These are phyloP conservation scores for Achroia grisella DNA, from an alignment of 1,140 invertebrate species.

Conservation along the genomic window DNA sequence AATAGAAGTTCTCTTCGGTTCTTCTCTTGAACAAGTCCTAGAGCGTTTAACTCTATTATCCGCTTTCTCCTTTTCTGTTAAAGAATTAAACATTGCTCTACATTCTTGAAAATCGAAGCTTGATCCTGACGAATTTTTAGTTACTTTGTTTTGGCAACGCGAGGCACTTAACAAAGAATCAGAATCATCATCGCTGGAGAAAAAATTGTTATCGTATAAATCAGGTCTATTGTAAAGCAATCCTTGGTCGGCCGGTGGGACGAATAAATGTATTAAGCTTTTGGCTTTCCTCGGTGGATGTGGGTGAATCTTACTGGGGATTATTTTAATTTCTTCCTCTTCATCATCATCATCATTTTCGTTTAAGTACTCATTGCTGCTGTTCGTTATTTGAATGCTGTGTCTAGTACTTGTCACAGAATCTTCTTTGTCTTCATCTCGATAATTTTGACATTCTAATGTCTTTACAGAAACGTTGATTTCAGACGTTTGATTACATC, in stretches of 20 bases:
- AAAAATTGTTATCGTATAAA: slow-evolving; percentile 78
- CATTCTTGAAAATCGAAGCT: slow-evolving; percentile 65
- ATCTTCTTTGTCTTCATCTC: slow-evolving; percentile 62
- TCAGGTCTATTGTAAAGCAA: slow-evolving; percentile 73
- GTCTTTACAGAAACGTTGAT: slow-evolving; percentile 44
- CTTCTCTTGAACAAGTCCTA: slow-evolving; percentile 53
- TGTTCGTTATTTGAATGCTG: slow-evolving; percentile 66
- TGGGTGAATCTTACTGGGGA: slow-evolving; percentile 77
- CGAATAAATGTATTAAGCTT: slow-evolving; percentile 74
- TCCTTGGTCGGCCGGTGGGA: slow-evolving; percentile 64
- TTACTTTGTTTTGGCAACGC: slow-evolving; percentile 64
- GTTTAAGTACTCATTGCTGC: slow-evolving; percentile 32
- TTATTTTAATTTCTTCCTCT: slow-evolving; percentile 74
- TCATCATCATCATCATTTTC: slow-evolving; percentile 43
- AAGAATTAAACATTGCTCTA: slow-evolving; percentile 72
- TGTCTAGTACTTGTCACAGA: slow-evolving; percentile 68
- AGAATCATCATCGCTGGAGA: slow-evolving; percentile 78
- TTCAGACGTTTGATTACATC: slow-evolving; percentile 57
- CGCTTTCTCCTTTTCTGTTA: slow-evolving; percentile 69
- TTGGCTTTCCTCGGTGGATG: slow-evolving; percentile 77
- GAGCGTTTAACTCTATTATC: slow-evolving; percentile 49
- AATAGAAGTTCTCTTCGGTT: slow-evolving; percentile 45
- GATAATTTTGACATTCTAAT: slow-evolving; percentile 42
- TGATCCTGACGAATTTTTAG: slow-evolving; percentile 40
- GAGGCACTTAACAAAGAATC: slow-evolving; percentile 82